Conservation (phyloP, 2,888 invertebrate genomes). For the Mimachlamys varia region DNA sequence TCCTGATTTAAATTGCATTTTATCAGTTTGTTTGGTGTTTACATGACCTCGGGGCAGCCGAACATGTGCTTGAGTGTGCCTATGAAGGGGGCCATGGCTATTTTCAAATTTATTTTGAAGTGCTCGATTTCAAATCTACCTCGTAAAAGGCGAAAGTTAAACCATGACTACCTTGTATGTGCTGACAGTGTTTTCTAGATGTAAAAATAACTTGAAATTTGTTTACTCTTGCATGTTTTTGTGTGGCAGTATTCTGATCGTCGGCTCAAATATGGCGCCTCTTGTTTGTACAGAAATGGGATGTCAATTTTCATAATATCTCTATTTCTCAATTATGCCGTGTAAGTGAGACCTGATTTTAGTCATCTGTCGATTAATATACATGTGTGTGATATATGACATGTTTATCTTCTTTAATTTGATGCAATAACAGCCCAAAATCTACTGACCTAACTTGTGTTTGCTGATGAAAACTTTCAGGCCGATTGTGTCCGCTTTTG, state of each 20-base stretch:
- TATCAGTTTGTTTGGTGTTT: constrained; percentile 42
- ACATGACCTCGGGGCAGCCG: constrained; percentile 13
- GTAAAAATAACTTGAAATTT: background rate
- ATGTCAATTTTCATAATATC: constrained; percentile 32
- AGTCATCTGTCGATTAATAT: background rate
- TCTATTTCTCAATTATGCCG: background rate
- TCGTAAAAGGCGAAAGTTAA: background rate
- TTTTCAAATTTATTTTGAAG: background rate
- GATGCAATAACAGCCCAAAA: background rate
- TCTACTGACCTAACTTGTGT: background rate
- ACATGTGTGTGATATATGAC: background rate
- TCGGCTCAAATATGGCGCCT: constrained; percentile 44
- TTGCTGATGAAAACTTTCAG: constrained; percentile 27
- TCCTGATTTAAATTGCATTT: background rate
- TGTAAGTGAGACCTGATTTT: too few species aligned
- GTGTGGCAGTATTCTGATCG: background rate
- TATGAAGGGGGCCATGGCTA: background rate
- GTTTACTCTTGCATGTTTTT: background rate
- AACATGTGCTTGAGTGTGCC: constrained; percentile 30
- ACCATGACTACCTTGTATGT: background rate
- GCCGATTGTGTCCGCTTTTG: background rate
- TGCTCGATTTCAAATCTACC: background rate
- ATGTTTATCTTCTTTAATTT: background rate
- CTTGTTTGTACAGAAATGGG: constrained; percentile 39
- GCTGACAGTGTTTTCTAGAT: background rate